A percentile compares a stretch with the other conserved stretches of the same genome.
These are phyloP conservation scores for Meloe dianella DNA, from an alignment of 2,888 invertebrate genomes.

Conservation along the genomic window DNA sequence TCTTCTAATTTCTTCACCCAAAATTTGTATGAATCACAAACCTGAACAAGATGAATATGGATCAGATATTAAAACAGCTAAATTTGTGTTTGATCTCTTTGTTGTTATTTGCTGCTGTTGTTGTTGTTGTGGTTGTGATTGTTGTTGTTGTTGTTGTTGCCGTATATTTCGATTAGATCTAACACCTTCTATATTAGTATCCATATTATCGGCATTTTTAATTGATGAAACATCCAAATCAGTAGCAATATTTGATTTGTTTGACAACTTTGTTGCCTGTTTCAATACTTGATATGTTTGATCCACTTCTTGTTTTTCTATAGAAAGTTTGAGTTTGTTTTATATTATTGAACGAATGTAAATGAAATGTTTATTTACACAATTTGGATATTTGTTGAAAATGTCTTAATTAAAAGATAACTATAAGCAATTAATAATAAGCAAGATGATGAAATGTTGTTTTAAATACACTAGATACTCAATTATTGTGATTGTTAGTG, in stretches of 20 bases:
- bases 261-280: slow-evolving; percentile 88
- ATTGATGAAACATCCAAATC: slow-evolving; percentile 58
- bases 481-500: not conserved
- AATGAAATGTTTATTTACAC: too few relatives aligned
- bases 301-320: slow-evolving; percentile 75
- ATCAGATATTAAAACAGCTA: slow-evolving; percentile 69
- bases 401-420: not conserved
- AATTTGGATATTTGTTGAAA: too few relatives aligned
- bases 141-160: slow-evolving; percentile 26
- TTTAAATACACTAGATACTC: not conserved
- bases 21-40: slow-evolving; percentile 57
- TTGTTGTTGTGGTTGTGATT: too few relatives aligned
- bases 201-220: slow-evolving; percentile 44
- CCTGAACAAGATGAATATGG: slow-evolving; percentile 75
- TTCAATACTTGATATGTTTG: slow-evolving; percentile 94
- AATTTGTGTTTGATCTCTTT: slow-evolving; percentile 51
- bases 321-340: slow-evolving; percentile 43
- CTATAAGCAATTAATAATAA: not conserved
- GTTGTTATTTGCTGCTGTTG: slow-evolving; percentile 2
- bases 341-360: too few relatives aligned
- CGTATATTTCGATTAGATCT: not conserved
- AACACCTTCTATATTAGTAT: not conserved
- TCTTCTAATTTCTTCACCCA: too few relatives aligned
- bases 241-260: slow-evolving; percentile 53
- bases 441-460: not conserved